Evolutionary conservation across 2,113 vertebrate species (phyloP).

Genomic region (Erythrocercus mccallii): DNA sequence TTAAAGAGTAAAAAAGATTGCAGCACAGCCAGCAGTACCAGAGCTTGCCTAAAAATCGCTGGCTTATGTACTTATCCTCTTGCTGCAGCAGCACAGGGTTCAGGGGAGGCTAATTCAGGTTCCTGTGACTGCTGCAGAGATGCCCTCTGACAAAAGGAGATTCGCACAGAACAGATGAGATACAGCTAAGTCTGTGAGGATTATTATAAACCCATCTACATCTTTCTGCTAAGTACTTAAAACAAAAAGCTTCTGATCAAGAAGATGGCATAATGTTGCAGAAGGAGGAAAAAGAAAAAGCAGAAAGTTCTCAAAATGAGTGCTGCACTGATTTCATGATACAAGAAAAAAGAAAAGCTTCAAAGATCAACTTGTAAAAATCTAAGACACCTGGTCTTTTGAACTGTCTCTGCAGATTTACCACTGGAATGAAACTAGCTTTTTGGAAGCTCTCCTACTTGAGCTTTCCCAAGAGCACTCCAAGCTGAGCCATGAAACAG

Average conservation of each 20-base stretch:
- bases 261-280: background rate
- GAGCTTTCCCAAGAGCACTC: conserved; percentile 25
- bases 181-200: background rate
- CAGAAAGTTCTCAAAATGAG: background rate
- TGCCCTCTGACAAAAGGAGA: background rate
- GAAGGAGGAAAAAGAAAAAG: background rate
- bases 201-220: background rate
- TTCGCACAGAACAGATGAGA: background rate
- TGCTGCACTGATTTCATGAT: background rate
- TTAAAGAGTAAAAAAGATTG: background rate
- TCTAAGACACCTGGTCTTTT: conserved; percentile 22
- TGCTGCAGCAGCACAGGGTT: background rate
- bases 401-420: background rate
- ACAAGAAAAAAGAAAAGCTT: background rate
- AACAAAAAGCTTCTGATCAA: background rate
- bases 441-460: background rate
- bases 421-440: background rate
- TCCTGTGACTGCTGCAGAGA: background rate
- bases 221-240: background rate
- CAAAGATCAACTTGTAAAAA: background rate
- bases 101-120: background rate
- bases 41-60: background rate
- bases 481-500: conserved; percentile 2
- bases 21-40: background rate
- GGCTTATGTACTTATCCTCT: background rate